Conservation (phyloP, 2,888 invertebrate species). For the Xestoiulus laeticollis region DNA sequence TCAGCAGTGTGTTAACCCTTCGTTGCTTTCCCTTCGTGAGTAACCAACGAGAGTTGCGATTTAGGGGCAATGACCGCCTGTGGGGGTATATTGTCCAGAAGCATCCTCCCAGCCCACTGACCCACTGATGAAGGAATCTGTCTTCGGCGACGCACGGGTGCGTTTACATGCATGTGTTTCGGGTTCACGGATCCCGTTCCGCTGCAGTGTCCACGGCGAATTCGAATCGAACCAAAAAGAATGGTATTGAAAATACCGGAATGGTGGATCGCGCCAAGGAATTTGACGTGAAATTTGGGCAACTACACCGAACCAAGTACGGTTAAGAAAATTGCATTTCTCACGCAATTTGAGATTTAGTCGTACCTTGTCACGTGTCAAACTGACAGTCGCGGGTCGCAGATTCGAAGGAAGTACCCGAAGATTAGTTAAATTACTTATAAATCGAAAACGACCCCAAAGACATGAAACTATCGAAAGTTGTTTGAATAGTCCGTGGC, state of each 20-base stretch:
- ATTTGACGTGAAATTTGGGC: no score
- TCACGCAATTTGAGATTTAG: neutral
- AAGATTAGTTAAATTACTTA: no score
- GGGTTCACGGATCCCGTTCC: constrained; percentile 2
- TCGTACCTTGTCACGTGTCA: neutral
- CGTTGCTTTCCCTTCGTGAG: constrained; percentile 23
- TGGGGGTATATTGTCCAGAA: constrained; percentile 29
- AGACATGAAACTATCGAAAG: no score
- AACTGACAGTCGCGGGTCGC: neutral
- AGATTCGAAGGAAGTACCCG: neutral
- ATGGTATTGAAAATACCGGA: no score
- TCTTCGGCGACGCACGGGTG: constrained; percentile 16
- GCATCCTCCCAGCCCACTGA: constrained; percentile 46
- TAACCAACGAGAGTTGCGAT: neutral
- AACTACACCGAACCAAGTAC: neutral
- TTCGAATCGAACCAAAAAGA: neutral
- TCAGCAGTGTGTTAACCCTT: constrained; percentile 42
- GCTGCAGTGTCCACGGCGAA: neutral
- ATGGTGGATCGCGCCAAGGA: no score
- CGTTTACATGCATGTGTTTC: constrained; percentile 36
- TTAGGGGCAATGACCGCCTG: constrained; percentile 22
- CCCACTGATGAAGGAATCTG: constrained; percentile 14
- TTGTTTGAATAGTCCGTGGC: no score
- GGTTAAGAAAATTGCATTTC: neutral
- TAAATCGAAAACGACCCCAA: no score